Evolutionary conservation across 2,113 vertebrate genomes (phyloP).

Genomic region (Cygnus buccinator): DNA sequence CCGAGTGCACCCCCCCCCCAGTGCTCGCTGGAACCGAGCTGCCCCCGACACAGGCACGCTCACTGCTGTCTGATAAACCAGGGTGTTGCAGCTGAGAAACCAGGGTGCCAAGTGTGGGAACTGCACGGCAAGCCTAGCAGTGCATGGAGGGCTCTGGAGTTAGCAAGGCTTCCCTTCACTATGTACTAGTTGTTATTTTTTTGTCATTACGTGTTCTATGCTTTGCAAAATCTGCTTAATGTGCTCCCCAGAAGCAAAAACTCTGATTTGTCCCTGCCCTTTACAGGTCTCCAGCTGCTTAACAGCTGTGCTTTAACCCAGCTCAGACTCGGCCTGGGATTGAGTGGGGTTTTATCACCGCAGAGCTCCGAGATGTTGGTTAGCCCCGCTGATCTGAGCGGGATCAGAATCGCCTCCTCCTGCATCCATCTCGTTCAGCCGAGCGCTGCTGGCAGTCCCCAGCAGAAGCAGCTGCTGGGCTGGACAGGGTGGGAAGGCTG

Average conservation of each 20-base stretch:
- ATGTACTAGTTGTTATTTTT: neutral
- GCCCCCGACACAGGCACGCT: rapidly evolving
- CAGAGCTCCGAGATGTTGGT: neutral
- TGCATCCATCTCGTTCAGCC: neutral
- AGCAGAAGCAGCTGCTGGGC: too few relatives aligned
- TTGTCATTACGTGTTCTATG: neutral
- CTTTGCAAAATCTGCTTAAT: neutral
- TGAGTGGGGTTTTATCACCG: rapidly evolving
- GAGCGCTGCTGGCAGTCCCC: rapidly evolving
- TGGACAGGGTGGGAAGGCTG: neutral
- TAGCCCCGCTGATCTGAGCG: neutral
- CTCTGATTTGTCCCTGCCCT: neutral
- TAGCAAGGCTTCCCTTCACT: neutral
- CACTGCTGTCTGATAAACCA: neutral
- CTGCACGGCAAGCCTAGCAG: neutral
- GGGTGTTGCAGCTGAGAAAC: neutral
- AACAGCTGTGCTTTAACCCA: neutral
- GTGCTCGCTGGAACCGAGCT: neutral
- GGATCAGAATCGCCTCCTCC: neutral
- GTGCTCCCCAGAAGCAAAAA: neutral
- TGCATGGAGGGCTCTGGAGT: neutral
- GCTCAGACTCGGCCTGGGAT: neutral
- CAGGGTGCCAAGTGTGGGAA: neutral
- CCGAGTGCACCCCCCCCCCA: neutral
- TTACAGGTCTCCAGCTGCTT: neutral